Conservation (phyloP, 2,888 invertebrate species). For the Nemurella pictetii region DNA sequence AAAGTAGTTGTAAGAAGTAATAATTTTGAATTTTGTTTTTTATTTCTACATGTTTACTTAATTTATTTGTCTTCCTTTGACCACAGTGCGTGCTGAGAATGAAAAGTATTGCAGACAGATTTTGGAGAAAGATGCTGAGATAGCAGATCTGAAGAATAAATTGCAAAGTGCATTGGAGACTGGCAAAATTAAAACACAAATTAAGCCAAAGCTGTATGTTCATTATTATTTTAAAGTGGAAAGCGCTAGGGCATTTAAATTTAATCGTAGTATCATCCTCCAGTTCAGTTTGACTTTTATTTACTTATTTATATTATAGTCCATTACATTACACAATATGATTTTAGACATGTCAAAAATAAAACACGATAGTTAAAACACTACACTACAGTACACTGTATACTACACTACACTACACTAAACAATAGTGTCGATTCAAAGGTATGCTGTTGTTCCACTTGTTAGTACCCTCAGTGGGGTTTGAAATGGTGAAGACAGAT, state of each 20-base stretch:
- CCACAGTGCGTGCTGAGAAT: background rate
- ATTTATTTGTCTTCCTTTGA: background rate
- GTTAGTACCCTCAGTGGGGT: too few species aligned
- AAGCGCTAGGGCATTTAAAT: too few species aligned
- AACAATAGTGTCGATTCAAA: too few species aligned
- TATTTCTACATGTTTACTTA: background rate
- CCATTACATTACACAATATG: background rate
- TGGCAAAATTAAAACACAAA: background rate
- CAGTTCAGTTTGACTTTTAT: too few species aligned
- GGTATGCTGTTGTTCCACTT: too few species aligned
- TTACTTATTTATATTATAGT: background rate
- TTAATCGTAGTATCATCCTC: too few species aligned
- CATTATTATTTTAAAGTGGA: background rate
- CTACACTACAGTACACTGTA: too few species aligned
- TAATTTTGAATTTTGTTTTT: background rate
- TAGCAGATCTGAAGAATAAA: background rate
- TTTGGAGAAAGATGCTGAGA: background rate
- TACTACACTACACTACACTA: too few species aligned
- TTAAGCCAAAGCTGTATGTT: background rate
- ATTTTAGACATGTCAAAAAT: too few species aligned
- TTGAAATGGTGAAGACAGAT: too few species aligned
- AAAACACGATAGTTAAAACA: too few species aligned
- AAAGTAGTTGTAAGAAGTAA: background rate
- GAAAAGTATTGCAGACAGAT: background rate
- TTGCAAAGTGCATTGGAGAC: background rate